phyloP scores from a whole-genome alignment of 2,888 invertebrate species.

The Cataglyphis livida region DNA sequence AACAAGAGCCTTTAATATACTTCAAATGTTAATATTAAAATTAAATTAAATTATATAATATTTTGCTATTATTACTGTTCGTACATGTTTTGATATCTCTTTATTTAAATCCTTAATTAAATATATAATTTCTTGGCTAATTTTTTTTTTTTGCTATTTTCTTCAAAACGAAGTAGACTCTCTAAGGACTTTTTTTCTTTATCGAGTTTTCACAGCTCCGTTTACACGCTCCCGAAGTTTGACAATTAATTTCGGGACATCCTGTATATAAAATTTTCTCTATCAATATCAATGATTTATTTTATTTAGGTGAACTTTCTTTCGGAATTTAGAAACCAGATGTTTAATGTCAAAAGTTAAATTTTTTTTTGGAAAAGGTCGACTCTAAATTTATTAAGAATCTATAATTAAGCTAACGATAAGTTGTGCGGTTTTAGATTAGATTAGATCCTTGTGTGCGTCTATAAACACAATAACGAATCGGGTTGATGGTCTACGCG shows the following conservation, averaged over 20 bases:
- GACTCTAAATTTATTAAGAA: not conserved
- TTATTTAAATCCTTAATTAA: not conserved
- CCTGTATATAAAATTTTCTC: not conserved
- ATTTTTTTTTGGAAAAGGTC: not conserved
- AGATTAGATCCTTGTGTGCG: not conserved
- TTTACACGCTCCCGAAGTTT: no score
- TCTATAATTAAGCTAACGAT: not conserved
- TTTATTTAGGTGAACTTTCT: not conserved
- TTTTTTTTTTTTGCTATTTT: no score
- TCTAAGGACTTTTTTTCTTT: no score
- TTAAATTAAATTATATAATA: not conserved
- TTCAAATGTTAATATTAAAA: not conserved
- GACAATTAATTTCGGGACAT: no score
- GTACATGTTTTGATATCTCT: not conserved
- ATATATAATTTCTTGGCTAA: no score
- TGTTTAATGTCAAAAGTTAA: not conserved
- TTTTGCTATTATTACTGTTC: not conserved
- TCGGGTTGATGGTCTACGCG: conserved; percentile 24
- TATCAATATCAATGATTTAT: not conserved
- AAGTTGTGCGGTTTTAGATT: not conserved
- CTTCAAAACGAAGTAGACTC: no score
- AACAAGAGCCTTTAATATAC: not conserved
- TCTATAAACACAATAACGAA: conserved; percentile 42
- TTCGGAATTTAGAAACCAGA: not conserved
- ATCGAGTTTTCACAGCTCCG: no score